Evolutionary conservation across 2,888 invertebrate genomes (phyloP), one percentile per base, ranked within the genome.

Genomic region (Epistrophe eligans): DNA sequence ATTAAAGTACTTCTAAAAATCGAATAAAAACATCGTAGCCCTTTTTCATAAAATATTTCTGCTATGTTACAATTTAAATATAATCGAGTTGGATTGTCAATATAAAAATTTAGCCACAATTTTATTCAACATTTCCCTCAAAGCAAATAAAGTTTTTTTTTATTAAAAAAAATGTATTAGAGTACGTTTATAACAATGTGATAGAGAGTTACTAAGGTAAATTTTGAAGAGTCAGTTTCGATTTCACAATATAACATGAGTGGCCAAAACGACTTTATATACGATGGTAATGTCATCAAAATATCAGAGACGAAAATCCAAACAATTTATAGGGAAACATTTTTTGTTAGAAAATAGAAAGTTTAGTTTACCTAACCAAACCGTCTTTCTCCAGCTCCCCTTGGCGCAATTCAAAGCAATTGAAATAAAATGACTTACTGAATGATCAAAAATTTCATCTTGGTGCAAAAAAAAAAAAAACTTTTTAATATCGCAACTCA

Each of bases 401-500:
- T 28, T 3, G 24, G 4, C 17, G 0, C 9, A 45, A 15, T 48
- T 11, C 2, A 15, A 38, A 70, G 11, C 24, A 24, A n/a, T 55
- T 70, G 40, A 24, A 70, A 70, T 40, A 24, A 40, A 7, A 70
- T 8, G 40, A 60, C 15, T 43, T 6, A 45, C 43, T 64, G 6
- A 52, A 52, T 43, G 19, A 38, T 40, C 24, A 28, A 70, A 55
- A 24, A 19, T 70, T 70, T 52, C 52, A 67, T 50, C 35, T 66
- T n/a, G 0, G n/a, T n/a, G n/a, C n/a, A n/a, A n/a, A n/a, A n/a
- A n/a, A n/a, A n/a, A n/a, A n/a, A n/a, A n/a, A 28, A 64, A 64
- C 66, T 50, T 50, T 50, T 50, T 50, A 67, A 50, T 50, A 66
- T 64, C 11, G 19, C 50, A 50, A 48, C 50, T 67, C 50, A 67